Evolutionary conservation across 2,797 vertebrate genomes (phyloP).

Genomic region (Myotis planiceps): DNA sequence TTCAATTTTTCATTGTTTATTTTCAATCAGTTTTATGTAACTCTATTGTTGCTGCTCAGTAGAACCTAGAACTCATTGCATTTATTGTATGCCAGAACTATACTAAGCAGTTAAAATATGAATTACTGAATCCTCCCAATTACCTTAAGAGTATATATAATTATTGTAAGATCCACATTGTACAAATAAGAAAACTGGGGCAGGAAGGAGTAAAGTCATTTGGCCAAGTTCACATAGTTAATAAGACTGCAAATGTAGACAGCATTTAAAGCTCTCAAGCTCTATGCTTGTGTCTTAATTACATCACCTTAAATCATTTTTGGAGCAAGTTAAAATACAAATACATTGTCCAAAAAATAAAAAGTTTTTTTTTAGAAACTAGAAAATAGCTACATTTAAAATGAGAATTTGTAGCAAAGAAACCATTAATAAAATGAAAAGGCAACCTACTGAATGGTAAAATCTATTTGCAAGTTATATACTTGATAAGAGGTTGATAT

Average conservation of each 20-base stretch:
- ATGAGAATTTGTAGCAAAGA: not conserved
- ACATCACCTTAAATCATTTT: not conserved
- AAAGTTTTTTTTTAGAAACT: not conserved
- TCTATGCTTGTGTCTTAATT: not conserved
- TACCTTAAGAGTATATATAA: not conserved
- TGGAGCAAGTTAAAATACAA: not conserved
- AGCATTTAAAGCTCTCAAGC: not conserved
- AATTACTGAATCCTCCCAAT: not conserved
- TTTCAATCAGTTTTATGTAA: not conserved
- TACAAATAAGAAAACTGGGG: not conserved
- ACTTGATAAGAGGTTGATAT: not conserved
- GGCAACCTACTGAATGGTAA: not conserved
- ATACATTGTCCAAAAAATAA: not conserved
- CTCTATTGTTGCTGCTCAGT: not conserved
- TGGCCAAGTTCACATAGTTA: not conserved
- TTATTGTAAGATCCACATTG: not conserved
- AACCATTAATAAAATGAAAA: not conserved
- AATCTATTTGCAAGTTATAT: not conserved
- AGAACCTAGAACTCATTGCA: not conserved
- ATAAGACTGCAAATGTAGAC: not conserved
- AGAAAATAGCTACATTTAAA: not conserved
- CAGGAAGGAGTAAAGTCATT: not conserved
- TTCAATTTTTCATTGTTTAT: not conserved
- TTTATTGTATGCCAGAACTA: not conserved
- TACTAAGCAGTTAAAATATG: not conserved